phyloP scores from a whole-genome alignment of 30 jellyfish, hydroid and myxozoan species.

The Hydractinia symbiolongicarpus region DNA sequence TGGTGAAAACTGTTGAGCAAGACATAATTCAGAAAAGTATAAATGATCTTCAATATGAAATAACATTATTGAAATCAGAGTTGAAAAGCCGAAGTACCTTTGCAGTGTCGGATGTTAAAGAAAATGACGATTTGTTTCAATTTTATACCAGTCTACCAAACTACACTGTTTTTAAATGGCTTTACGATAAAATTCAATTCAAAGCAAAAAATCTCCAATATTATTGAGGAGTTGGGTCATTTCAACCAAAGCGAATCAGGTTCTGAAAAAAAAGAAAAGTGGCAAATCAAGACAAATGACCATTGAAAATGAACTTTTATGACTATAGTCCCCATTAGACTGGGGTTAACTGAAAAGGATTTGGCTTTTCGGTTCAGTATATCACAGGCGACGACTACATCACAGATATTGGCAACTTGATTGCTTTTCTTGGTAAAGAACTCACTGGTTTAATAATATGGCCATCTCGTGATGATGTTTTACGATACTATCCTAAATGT shows the following conservation, averaged over 20 bases:
- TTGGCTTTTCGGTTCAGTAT: too few species aligned
- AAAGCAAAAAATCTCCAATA: not conserved
- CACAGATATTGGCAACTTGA: too few species aligned
- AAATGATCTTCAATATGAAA: not conserved
- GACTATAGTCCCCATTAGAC: too few species aligned
- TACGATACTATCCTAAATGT: not conserved
- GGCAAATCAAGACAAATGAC: too few species aligned
- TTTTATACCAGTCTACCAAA: not conserved
- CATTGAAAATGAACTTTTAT: too few species aligned
- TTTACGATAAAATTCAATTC: not conserved
- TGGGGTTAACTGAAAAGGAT: too few species aligned
- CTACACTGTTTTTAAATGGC: not conserved
- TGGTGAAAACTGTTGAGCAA: not conserved
- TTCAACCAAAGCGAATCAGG: too few species aligned
- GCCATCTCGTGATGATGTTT: not conserved
- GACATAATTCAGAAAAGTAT: not conserved
- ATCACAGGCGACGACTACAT: too few species aligned
- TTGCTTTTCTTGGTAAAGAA: not conserved
- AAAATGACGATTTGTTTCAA: not conserved
- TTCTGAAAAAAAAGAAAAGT: too few species aligned
- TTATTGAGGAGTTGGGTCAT: not conserved
- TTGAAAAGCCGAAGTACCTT: not conserved
- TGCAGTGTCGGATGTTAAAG: not conserved
- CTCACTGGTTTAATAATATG: not conserved
- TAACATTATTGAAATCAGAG: not conserved